Evolutionary conservation across 92 coral and sea anemone species (phyloP), one percentile per base, ranked within the genome.

Genomic region (Heliopora coerulea): DNA sequence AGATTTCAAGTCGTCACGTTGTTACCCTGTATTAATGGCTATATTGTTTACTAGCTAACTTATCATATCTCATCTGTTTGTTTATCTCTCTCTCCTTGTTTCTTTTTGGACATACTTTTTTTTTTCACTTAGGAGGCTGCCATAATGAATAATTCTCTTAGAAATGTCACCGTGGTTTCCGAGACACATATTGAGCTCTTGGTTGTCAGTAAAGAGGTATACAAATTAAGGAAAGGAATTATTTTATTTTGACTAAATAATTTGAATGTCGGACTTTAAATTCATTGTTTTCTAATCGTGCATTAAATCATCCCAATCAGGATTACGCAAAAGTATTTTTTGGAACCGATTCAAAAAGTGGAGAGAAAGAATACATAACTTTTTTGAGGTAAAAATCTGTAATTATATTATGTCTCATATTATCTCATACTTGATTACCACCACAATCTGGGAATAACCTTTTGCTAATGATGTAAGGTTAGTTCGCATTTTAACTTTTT

Each of bases 181-280:
- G 85, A 84, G 58, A 91, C 88, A 19, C 88, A 91, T 27, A 86
- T 93, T 5, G 93, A 93, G 10, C 85, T 93, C 30, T 66, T 93
- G 1, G 96, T 89, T 33, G 89, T 93, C 37, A 82, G 77, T 37
- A 93, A 88, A 75, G 98, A 93, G 91, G 98, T 89, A 73, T 11
- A 42, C 4, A 18, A 19, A 24, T 2, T 39, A n/a, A 0, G 46
- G 10, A 3, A 30, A 2, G 15, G 20, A 8, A 32, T 61, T 20
- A 24, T 18, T 27, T 61, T 20, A 69, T 69, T 24, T 18, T 10
- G 21, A 54, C 44, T 31, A 9, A 1, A n/a, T n/a, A n/a, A n/a
- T n/a, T n/a, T n/a, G n/a, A n/a, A n/a, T n/a, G n/a, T n/a, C n/a
- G n/a, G n/a, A n/a, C n/a, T n/a, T n/a, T n/a, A n/a, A n/a, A 33